These are phyloP conservation scores for Malaclemys terrapin DNA, from an alignment of 2,113 vertebrate species.

Conservation along the genomic window DNA sequence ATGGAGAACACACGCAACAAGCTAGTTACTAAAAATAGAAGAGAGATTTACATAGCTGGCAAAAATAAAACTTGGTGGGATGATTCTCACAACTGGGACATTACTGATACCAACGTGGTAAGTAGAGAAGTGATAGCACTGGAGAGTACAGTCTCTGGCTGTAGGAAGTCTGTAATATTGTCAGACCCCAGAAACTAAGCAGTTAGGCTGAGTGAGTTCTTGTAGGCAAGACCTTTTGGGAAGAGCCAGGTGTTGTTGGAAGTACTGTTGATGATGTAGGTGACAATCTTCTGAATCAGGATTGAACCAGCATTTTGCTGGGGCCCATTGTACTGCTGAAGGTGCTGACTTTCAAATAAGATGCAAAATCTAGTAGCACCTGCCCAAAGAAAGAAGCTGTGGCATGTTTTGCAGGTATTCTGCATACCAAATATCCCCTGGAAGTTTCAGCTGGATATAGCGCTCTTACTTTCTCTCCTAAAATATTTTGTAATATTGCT, in stretches of 20 bases:
- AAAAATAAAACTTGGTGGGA: neutral
- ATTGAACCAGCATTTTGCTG: neutral
- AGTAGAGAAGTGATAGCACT: neutral
- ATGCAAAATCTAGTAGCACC: neutral
- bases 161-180: neutral
- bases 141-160: rapidly evolving
- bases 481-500: neutral
- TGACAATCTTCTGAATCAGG: neutral
- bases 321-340: neutral
- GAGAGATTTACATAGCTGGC: neutral
- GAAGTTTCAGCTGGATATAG: neutral
- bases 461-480: neutral
- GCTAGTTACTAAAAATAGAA: neutral
- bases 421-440: neutral
- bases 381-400: rapidly evolving
- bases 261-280: rapidly evolving
- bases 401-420: neutral
- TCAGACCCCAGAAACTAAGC: neutral
- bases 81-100: neutral
- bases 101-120: neutral
- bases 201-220: neutral
- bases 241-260: neutral
- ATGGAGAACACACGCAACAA: neutral
- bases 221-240: neutral
- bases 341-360: neutral